Evolutionary conservation across 2,113 vertebrate genomes (phyloP).

Genomic region (Apistogramma diplotaenia): DNA sequence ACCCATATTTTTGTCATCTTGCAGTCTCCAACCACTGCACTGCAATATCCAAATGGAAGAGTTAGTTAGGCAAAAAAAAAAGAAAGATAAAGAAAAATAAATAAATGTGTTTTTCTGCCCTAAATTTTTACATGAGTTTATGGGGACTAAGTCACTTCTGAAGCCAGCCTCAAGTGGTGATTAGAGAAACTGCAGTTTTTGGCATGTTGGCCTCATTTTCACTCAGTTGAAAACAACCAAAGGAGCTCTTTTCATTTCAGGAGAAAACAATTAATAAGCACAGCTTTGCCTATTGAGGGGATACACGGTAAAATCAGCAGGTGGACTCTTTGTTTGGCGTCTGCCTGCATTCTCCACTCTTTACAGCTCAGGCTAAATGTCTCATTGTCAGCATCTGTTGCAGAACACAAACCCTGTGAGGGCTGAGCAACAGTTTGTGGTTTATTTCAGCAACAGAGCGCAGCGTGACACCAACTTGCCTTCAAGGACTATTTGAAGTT

Average conservation of each 20-base stretch:
- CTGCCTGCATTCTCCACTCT: neutral
- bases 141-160: no score
- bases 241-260: neutral
- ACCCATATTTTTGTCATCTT: no score
- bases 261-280: neutral
- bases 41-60: no score
- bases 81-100: no score
- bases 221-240: neutral
- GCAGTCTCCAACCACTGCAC: no score
- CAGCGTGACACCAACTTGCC: slow-evolving; percentile 4
- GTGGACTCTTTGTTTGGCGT: neutral
- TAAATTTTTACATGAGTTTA: no score
- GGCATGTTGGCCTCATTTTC: neutral
- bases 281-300: fast-evolving
- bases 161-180: no score
- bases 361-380: slow-evolving; percentile 2
- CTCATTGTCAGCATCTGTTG: slow-evolving; percentile 16
- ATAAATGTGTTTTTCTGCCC: no score
- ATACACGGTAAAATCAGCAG: neutral
- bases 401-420: neutral
- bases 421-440: slow-evolving; percentile 18
- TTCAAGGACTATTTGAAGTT: slow-evolving; percentile 45
- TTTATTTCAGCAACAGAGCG: slow-evolving; percentile 37
- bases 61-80: no score
- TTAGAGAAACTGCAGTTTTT: no score